These are phyloP conservation scores for Callospermophilus lateralis DNA, from an alignment of 2,113 vertebrate genomes.

Conservation along the genomic window DNA sequence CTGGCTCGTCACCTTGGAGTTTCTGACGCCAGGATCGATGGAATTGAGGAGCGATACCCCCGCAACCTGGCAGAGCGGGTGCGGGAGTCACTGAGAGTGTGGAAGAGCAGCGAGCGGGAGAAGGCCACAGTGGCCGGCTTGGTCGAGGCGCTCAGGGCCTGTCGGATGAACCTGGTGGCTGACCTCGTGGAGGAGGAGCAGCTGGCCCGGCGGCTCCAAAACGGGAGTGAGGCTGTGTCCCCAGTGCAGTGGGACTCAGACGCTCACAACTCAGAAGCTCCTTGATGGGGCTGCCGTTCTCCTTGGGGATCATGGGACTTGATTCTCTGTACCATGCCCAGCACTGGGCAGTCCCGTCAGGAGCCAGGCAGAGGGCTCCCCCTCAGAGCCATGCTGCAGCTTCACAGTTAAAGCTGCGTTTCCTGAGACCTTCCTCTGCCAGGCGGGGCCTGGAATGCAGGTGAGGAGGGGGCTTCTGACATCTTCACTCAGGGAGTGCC, in stretches of 20 bases:
- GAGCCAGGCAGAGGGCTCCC: neutral
- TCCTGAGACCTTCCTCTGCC: too few relatives aligned
- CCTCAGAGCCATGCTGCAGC: too few relatives aligned
- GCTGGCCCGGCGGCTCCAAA: neutral
- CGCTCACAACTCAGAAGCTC: rapidly evolving
- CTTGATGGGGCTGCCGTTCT: neutral
- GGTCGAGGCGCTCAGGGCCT: constrained; percentile 87
- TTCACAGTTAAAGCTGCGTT: neutral
- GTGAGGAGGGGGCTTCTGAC: too few relatives aligned
- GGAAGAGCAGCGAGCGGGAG: constrained; percentile 85
- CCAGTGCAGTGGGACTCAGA: rapidly evolving
- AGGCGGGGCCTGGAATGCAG: rapidly evolving
- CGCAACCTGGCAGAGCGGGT: constrained; percentile 86
- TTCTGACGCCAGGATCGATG: constrained; percentile 86
- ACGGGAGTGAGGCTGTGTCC: neutral
- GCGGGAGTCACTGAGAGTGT: constrained; percentile 87
- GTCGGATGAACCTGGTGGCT: constrained; percentile 90
- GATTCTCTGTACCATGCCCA: neutral
- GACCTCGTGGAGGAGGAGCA: constrained; percentile 86
- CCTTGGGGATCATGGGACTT: rapidly evolving
- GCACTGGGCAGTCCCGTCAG: rapidly evolving
- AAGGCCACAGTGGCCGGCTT: constrained; percentile 84
- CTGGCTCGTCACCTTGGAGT: constrained; percentile 89
- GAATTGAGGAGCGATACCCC: constrained; percentile 82
- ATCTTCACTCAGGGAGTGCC: neutral